Conservation (phyloP, 2,797 vertebrate genomes). For the Eurystomus glaucurus region DNA sequence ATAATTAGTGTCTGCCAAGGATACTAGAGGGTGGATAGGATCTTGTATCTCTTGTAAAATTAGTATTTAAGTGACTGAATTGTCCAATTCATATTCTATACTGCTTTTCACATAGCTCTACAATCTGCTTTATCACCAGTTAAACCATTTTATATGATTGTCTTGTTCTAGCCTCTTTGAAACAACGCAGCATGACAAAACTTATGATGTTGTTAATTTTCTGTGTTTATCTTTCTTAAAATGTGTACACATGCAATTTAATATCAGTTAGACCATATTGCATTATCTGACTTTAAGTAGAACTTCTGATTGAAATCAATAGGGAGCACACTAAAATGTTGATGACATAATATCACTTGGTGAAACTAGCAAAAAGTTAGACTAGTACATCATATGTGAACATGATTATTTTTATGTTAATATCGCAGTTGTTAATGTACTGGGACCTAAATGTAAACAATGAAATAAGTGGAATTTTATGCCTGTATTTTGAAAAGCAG, state of each 20-base stretch:
- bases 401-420: background rate
- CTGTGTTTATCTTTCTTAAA: background rate
- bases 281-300: background rate
- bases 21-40: background rate
- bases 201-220: background rate
- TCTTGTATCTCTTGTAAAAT: background rate
- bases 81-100: background rate
- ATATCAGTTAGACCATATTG: background rate
- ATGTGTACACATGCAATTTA: background rate
- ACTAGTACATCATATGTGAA: background rate
- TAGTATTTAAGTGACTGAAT: background rate
- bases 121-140: background rate
- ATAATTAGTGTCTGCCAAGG: background rate
- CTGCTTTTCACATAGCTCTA: background rate
- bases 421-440: background rate
- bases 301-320: background rate
- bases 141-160: background rate
- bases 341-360: background rate
- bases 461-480: background rate
- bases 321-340: background rate
- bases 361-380: background rate
- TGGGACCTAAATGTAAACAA: background rate
- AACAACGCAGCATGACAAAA: background rate
- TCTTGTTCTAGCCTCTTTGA: background rate
- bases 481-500: background rate